Base-by-base conservation (phyloP, 2,888 invertebrate genomes). In the Pristionchus exspectatus region DNA sequence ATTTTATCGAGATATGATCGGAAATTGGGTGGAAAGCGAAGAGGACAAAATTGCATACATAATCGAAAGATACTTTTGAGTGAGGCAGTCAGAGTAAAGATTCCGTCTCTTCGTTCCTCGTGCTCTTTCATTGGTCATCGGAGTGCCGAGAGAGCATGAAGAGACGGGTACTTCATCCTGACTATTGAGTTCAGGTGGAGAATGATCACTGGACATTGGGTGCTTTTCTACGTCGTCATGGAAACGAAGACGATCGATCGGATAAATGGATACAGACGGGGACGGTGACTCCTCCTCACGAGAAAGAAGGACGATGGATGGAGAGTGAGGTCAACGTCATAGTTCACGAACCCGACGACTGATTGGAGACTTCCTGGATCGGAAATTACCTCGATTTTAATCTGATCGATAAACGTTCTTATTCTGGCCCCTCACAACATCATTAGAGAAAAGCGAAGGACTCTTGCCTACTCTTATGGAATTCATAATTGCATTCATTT, bases 321-420 rank as follows among this genome's bases (percentile, higher is more conserved):
- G n/a, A 63, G 59, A 84, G n/a, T 4, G 54, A 83, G 30, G 59
- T 84, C 24, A 59, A n/a, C 9, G 59, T 56, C 81, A 81, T 33
- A 81, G 81, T 54, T 81, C 81, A 44, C 81, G 81, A 81, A 81
- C 81, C 50, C 81, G 81, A 81, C 81, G 81, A 27, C 50, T 33
- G 50, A 81, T 81, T 27, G 74, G 74, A 77, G 81, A 54, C 18
- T 81, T 81, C 81, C 81, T 81, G 81, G 50, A 81, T 81, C 81
- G 81, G n/a, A 38, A 74, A 74, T 33, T 50, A n/a, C n/a, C 38
- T 54, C n/a, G n/a, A 44, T 81, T 81, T 81, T 5, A 2, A 7
- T 72, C 7, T 81, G 81, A n/a, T 81, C 44, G n/a, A 81, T 50
- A 27, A 50, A 72, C 9, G 2, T 24, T 54, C 24, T 59, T 59